These are phyloP conservation scores for Lamellibrachia columna DNA, from an alignment of 2,888 invertebrate species.

Conservation along the genomic window DNA sequence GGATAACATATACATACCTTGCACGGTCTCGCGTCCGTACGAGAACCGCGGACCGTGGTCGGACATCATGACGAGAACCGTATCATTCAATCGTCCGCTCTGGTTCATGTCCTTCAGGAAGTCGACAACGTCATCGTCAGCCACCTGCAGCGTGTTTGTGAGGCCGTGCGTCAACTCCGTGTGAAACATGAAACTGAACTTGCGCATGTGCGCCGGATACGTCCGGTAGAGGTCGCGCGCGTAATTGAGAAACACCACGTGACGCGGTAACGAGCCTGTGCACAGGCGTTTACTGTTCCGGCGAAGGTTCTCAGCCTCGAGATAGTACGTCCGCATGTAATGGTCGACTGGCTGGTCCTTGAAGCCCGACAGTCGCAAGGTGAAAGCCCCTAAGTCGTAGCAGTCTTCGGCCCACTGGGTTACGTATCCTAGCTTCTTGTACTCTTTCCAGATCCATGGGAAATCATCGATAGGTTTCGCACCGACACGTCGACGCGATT, in stretches of 20 bases:
- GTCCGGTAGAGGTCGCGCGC: conserved; percentile 71
- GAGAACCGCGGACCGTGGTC: conserved; percentile 89
- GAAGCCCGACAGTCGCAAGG: conserved; percentile 89
- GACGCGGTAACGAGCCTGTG: conserved; percentile 78
- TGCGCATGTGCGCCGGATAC: conserved; percentile 69
- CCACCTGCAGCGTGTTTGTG: neutral
- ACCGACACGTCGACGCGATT: neutral
- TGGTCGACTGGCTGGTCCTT: conserved; percentile 85
- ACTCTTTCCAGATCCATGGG: conserved; percentile 87
- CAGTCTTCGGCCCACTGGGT: conserved; percentile 90
- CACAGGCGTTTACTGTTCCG: conserved; percentile 57
- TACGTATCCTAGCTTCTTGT: conserved; percentile 69
- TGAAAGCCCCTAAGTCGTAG: conserved; percentile 86
- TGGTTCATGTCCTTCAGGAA: conserved; percentile 66
- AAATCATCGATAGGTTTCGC: conserved; percentile 72
- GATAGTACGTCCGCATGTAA: conserved; percentile 80
- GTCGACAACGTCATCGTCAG: neutral
- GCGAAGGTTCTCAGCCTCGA: conserved; percentile 27
- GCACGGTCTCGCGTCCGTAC: conserved; percentile 82
- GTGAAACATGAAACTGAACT: conserved; percentile 18
- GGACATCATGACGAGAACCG: conserved; percentile 87
- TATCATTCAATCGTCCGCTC: conserved; percentile 77
- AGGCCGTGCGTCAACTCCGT: neutral
- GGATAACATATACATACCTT: conserved; percentile 73
- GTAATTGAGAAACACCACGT: conserved; percentile 67